phyloP scores from a whole-genome alignment of 37 sponge, comb jelly and placozoan genomes.

The Eunapius fragilis region DNA sequence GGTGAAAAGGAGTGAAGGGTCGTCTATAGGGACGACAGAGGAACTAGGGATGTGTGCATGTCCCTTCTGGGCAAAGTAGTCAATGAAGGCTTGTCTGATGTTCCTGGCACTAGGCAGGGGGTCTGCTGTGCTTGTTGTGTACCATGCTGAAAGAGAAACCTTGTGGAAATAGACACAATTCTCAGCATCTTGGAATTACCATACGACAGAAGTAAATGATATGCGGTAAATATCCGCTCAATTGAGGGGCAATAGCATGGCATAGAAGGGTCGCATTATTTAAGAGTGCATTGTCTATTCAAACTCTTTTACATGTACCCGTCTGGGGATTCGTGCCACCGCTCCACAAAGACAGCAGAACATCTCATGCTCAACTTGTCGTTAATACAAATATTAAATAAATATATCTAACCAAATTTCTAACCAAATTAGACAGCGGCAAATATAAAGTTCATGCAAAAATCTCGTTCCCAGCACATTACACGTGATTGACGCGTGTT shows the following conservation, averaged over 20 bases:
- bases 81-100: slow-evolving; percentile 49
- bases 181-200: no score
- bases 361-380: not conserved
- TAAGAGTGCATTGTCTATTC: not conserved
- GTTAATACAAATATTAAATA: no score
- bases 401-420: no score
- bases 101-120: not conserved
- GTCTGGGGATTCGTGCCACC: not conserved
- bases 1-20: slow-evolving; percentile 83
- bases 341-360: not conserved
- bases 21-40: slow-evolving; percentile 78
- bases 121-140: not conserved
- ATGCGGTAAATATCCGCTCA: not conserved
- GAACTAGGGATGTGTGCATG: slow-evolving; percentile 73
- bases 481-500: not conserved
- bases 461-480: not conserved
- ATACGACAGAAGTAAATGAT: no score
- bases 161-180: not conserved
- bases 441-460: no score
- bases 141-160: not conserved
- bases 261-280: not conserved
- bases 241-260: no score
- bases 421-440: no score
- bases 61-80: slow-evolving; percentile 63
- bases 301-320: not conserved